Evolutionary conservation across 2,113 vertebrate species (phyloP), one percentile per base, ranked within the genome.

Genomic region (Pseudopipra pipra): DNA sequence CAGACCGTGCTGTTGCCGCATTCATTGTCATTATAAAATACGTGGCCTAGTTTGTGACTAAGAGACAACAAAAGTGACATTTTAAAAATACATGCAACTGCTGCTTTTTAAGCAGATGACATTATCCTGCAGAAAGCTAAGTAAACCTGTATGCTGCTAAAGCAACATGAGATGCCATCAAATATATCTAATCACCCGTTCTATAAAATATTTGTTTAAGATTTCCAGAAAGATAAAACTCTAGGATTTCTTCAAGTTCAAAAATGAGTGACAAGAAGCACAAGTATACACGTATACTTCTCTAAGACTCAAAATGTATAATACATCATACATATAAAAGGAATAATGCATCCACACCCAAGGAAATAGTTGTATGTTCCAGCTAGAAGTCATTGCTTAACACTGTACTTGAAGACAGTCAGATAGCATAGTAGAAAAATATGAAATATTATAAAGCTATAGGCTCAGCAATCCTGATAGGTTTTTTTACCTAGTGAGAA

Each of bases 11-110:
- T 83, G 82, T 83, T 86, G 43, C 39, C 0, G 1, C 70, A 21
- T 66, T 93, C 46, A 75, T 84, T 90, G 68, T 95, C 31, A 91
- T 89, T 90, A 92, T 67, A 88, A 97, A 93, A 96, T 85, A 93
- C 17, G n/a, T 90, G 87, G 67, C 90, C 82, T 95, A 95, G 78
- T 91, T 96, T 91, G 51, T 79, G 58, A 83, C 46, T 93, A 75
- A 91, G 43, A 80, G 30, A 93, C 74, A 75, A 91, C 58, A 91
- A 73, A 91, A 85, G 54, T 70, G 54, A 43, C 49, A 33, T 62
- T 94, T 95, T 72, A 91, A 89, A 87, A 72, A 54, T 15, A 37
- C 16, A 30, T 3, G 1, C 31, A 78, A 72, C 44, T 70, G 20
- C 59, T 85, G 22, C 13, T 63, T 96, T 71, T 89, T 87, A 76